A percentile compares a stretch with the other conserved stretches of the same genome.
phyloP scores from a whole-genome alignment of 2,888 invertebrate genomes.

The Nemoura dubitans region DNA sequence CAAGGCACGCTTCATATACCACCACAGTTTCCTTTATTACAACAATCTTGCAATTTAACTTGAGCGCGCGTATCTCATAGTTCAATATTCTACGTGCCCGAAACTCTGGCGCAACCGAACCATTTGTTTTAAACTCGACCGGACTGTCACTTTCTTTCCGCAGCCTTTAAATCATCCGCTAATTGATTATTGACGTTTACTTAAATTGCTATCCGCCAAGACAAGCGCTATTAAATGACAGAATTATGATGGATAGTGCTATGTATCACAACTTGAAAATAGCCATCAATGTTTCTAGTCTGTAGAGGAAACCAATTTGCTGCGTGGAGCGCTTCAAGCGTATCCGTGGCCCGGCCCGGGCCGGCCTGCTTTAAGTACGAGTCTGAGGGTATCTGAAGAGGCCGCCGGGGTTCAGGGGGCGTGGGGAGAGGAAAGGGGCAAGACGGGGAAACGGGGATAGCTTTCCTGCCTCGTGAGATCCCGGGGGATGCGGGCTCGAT shows the following conservation, averaged over 20 bases:
- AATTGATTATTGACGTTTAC: slow-evolving; percentile 36
- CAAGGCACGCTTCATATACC: neutral
- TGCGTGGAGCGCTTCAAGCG: neutral
- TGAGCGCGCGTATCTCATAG: neutral
- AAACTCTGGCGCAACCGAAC: neutral
- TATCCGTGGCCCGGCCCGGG: neutral
- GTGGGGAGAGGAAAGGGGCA: neutral
- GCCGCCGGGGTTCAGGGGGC: neutral
- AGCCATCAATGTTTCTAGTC: slow-evolving; percentile 38
- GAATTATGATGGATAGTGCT: slow-evolving; percentile 38
- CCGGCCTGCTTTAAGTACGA: neutral
- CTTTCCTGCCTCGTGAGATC: neutral
- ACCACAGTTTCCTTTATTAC: neutral
- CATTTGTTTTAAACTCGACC: slow-evolving; percentile 3
- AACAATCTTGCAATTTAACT: neutral
- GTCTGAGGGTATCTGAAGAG: neutral
- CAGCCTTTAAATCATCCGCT: slow-evolving; percentile 10
- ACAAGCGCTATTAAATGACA: slow-evolving; percentile 36
- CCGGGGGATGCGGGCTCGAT: neutral
- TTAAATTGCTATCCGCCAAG: slow-evolving; percentile 16
- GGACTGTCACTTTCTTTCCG: neutral
- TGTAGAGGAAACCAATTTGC: slow-evolving; percentile 36
- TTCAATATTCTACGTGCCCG: neutral
- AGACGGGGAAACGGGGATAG: slow-evolving; percentile 1
- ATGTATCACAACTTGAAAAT: slow-evolving; percentile 24